Evolutionary conservation across 1,140 invertebrate species (phyloP), one percentile per base, ranked within the genome.

Genomic region (Chionoecetes opilio): DNA sequence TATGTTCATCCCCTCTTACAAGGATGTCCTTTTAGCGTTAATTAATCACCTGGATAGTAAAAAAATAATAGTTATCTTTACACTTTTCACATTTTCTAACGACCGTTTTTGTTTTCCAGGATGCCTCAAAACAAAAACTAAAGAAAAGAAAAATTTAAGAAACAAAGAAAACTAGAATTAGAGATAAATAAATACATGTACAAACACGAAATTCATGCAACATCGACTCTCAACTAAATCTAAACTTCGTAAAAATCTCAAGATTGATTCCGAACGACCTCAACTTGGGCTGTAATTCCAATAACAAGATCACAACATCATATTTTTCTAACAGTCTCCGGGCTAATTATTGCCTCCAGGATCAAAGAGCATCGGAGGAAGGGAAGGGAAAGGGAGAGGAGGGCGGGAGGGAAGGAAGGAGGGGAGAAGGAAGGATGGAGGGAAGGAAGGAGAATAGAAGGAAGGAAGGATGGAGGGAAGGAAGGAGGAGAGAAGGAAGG

Each of bases 301-400:
- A 85, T 32, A 85, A 85, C 26, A 26, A 35, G 82, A 32, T 31
- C 82, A 31, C 29, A 85, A 11, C 34, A 85, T 32, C 29, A 35
- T 31, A 11, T 32, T 85, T n/a, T 11, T 11, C n/a, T n/a, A n/a
- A 53, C 8, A 53, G 21, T 9, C 46, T 53, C 46, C 2, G 46
- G 46, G 46, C 46, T 53, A 53, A 53, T 53, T 53, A 53, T 17
- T 53, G 46, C 46, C 46, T 53, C 21, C 46, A 17, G n/a, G 84
- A 86, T 86, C 29, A 86, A 35, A 34, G 32, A 38, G 86, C n/a
- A 37, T 14, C 21, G 32, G 3, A 1, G 35, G 86, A 37, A 37
- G 32, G 41, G 86, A 37, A 88, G 86, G 86, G 41, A 37, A 37
- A 88, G 86, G 86, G 17, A 26, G 86, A 88, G 86, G 86, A 26